These are phyloP conservation scores for Diabrotica balteata DNA, from an alignment of 2,888 invertebrate genomes.

Conservation along the genomic window DNA sequence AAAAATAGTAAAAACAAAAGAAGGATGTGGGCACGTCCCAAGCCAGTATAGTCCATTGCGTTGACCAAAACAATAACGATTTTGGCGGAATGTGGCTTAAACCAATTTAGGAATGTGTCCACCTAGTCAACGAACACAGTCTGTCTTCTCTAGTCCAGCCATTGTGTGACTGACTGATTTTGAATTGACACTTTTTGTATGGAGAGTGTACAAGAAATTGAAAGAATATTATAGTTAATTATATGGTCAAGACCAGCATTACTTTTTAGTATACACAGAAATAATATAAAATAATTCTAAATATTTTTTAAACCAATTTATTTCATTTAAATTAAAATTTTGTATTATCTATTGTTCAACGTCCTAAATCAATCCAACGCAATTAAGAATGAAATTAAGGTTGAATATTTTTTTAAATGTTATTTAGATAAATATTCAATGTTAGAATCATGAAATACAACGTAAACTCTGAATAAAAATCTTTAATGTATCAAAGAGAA, in stretches of 20 bases:
- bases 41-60: constrained; percentile 46
- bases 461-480: too few relatives aligned
- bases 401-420: too few relatives aligned
- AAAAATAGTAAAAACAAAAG: constrained; percentile 28
- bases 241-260: background rate
- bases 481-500: too few relatives aligned
- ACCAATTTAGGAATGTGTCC: constrained; percentile 40
- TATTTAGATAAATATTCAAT: too few relatives aligned
- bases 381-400: too few relatives aligned
- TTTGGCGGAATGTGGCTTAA: constrained; percentile 12
- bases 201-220: constrained; percentile 22
- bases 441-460: too few relatives aligned
- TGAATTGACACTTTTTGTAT: constrained; percentile 14
- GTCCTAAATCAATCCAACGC: too few relatives aligned
- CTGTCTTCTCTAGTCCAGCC: constrained; percentile 41
- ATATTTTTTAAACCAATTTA: too few relatives aligned
- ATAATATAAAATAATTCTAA: too few relatives aligned
- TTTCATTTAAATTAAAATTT: too few relatives aligned
- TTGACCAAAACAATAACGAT: constrained; percentile 24
- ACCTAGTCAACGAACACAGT: constrained; percentile 54
- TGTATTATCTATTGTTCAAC: too few relatives aligned
- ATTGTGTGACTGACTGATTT: constrained; percentile 31
- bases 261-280: too few relatives aligned
- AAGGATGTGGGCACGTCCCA: constrained; percentile 49
- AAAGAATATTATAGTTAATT: background rate